Evolutionary conservation across 1,140 invertebrate species (phyloP), one percentile per base, ranked within the genome.

Genomic region (Sesamia nonagrioides): DNA sequence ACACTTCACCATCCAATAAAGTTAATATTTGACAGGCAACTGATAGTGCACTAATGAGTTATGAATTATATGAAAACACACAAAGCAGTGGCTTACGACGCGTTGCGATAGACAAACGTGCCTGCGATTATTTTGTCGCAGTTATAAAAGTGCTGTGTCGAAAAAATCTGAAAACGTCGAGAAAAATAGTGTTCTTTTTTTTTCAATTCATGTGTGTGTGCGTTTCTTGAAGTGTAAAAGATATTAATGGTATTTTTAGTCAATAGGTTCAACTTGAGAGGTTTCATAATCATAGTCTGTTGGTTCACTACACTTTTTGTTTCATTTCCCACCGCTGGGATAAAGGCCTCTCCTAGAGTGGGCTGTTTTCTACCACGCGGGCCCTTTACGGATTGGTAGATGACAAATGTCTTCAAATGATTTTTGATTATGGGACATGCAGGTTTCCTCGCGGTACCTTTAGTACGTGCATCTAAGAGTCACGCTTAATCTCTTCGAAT

Each of bases 11-110:
- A 13, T 7, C 27, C 21, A n/a, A 52, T 27, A 33, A 42, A 69
- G 37, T 35, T 81, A 74, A 78, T 82, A 78, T 81, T 45, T 83
- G 78, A 76, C 35, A 18, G 83, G 77, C 80, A 45, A 76, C 82
- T 79, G 81, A 83, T 86, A 86, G 86, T 83, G 68, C n/a, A 42
- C 45, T 54, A 84, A 85, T 81, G 83, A 88, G 82, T 84, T 85
- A 83, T 84, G 68, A 82, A 83, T 71, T 77, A 81, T 83, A 52
- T 6, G 6, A 40, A 40, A 8, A 40, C 37, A 75, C 52, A 80
- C 27, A 83, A 82, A 78, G 77, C 82, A 88, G 84, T 86, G 17
- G 9, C 18, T 33, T 27, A 69, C 18, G 7, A 50, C 48, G 42
- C 66, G 45, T 52, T 21, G 66, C 48, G 66, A 50, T n/a, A 45